Percentiles rank a stretch among this genome's conserved stretches.
These are phyloP conservation scores for Quiscalus mexicanus DNA, from an alignment of 2,113 vertebrate species.

Conservation along the genomic window DNA sequence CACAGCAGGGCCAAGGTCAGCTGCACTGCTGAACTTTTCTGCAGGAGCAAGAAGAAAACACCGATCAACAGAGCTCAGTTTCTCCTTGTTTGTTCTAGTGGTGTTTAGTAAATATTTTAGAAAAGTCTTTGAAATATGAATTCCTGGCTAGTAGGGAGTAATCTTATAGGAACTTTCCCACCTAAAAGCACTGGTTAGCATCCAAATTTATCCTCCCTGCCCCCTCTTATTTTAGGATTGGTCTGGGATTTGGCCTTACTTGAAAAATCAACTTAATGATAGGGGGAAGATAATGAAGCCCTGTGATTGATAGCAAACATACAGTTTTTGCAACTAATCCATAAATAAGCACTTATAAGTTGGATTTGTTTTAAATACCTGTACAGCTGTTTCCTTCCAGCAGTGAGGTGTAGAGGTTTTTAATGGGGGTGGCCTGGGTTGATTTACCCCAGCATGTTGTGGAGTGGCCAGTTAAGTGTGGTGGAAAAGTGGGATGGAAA, in stretches of 20 bases:
- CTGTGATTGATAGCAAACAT: background rate
- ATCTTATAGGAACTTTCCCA: background rate
- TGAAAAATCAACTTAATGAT: background rate
- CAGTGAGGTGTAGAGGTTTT: background rate
- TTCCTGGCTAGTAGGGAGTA: slow-evolving; percentile 6
- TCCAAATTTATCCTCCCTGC: background rate
- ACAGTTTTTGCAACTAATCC: background rate
- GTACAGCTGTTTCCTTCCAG: background rate
- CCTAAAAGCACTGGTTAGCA: background rate
- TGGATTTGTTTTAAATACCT: background rate
- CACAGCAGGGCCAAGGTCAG: slow-evolving; percentile 15
- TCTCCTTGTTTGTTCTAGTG: background rate
- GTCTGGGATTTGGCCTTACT: background rate
- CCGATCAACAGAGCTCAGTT: background rate
- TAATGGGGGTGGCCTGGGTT: background rate
- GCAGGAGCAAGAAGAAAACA: background rate
- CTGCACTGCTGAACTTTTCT: background rate
- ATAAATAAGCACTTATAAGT: background rate
- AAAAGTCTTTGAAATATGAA: background rate
- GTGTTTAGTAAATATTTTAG: slow-evolving; percentile 15
- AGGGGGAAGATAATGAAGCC: background rate
- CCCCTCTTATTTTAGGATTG: background rate
- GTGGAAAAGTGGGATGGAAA: background rate
- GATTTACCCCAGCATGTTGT: background rate
- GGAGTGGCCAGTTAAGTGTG: background rate